Evolutionary conservation across 2,797 vertebrate species (phyloP).

Genomic region (Sebastes iracundus): DNA sequence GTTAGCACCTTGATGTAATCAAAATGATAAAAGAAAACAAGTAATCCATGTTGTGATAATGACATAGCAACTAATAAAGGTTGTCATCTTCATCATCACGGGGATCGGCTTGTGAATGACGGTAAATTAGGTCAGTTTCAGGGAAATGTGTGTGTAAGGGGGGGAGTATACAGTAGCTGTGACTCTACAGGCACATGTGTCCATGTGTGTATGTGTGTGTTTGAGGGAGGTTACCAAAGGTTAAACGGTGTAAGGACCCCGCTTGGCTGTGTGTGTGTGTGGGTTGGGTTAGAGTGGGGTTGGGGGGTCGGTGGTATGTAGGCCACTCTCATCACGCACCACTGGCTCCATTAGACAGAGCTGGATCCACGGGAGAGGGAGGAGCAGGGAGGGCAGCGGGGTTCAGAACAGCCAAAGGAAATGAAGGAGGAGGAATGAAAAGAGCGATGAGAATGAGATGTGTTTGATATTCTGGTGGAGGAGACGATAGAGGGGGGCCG

Average conservation of each 20-base stretch:
- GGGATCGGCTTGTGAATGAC: constrained; percentile 2
- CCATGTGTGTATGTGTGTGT: neutral
- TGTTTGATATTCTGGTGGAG: constrained; percentile 36
- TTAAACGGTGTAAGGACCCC: constrained; percentile 55
- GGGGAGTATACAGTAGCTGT: neutral
- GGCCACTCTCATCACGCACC: constrained; percentile 71
- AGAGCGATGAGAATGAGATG: constrained; percentile 25
- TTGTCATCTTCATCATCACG: neutral
- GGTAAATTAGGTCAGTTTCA: neutral
- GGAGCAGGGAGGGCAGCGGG: neutral
- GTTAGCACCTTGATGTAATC: neutral
- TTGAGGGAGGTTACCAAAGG: constrained; percentile 47
- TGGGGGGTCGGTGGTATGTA: constrained; percentile 65
- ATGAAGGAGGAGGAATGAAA: constrained; percentile 28
- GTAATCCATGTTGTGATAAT: neutral
- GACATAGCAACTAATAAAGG: neutral
- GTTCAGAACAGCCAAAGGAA: constrained; percentile 38
- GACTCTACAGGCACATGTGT: constrained; percentile 5
- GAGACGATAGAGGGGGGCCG: neutral
- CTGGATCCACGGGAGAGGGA: constrained; percentile 19
- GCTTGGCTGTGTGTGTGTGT: constrained; percentile 6
- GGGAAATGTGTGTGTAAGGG: neutral
- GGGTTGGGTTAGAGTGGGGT: constrained; percentile 7
- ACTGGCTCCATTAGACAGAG: constrained; percentile 58
- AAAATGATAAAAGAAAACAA: neutral